phyloP scores from a whole-genome alignment of 2,797 vertebrate species.

The Falco peregrinus region DNA sequence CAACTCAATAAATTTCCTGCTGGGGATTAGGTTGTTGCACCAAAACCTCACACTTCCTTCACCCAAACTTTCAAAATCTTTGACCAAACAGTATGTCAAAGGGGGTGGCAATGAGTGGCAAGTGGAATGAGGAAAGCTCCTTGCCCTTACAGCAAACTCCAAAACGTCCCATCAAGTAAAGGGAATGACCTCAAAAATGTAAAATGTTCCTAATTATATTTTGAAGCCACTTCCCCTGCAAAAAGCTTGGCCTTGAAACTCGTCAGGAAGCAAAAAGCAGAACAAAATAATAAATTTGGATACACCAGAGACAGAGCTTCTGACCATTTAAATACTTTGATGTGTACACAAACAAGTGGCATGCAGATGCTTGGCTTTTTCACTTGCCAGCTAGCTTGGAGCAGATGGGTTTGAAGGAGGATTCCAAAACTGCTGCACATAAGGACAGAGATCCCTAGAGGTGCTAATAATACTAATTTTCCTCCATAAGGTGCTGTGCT shows the following conservation, averaged over 20 bases:
- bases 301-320: background rate
- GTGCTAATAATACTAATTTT: slow-evolving; percentile 24
- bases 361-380: slow-evolving; percentile 48
- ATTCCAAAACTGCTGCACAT: slow-evolving; percentile 32
- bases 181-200: background rate
- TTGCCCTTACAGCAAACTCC: background rate
- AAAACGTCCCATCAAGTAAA: background rate
- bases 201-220: background rate
- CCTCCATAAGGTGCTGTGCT: background rate
- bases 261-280: background rate
- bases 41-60: background rate
- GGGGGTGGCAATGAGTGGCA: background rate
- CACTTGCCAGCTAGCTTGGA: slow-evolving; percentile 2
- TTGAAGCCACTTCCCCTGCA: background rate
- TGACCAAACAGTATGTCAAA: slow-evolving; percentile 20
- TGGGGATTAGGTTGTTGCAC: slow-evolving; percentile 46
- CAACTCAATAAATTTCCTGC: slow-evolving; percentile 66
- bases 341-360: slow-evolving; percentile 46
- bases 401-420: slow-evolving; percentile 36
- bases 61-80: background rate
- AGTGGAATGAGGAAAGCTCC: background rate
- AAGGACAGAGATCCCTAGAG: slow-evolving; percentile 40
- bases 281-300: slow-evolving; percentile 7
- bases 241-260: background rate
- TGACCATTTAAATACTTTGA: background rate